Evolutionary conservation across 2,113 vertebrate genomes (phyloP).

Genomic region (Mellivora capensis): DNA sequence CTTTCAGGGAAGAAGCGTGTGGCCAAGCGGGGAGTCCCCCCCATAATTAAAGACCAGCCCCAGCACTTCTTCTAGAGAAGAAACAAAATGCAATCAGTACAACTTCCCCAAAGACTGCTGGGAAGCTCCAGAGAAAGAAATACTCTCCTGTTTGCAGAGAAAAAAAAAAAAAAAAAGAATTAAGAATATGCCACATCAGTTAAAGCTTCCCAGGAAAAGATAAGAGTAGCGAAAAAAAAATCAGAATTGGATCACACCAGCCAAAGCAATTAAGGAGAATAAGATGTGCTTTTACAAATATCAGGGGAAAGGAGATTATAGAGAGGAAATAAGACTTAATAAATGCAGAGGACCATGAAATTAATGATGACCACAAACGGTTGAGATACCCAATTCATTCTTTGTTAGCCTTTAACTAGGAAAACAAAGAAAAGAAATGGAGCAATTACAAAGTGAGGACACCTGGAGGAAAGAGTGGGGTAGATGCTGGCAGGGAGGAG

Average conservation of each 20-base stretch:
- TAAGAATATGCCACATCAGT: slow-evolving; percentile 7
- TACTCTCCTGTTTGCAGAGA: background rate
- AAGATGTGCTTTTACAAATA: slow-evolving; percentile 70
- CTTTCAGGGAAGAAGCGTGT: background rate
- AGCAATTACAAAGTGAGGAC: slow-evolving; percentile 36
- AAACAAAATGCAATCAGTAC: background rate
- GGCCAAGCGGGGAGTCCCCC: background rate
- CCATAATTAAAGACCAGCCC: background rate
- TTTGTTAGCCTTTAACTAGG: slow-evolving; percentile 60
- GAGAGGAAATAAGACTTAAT: slow-evolving; percentile 72
- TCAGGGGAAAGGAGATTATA: slow-evolving; percentile 63
- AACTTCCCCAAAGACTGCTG: background rate
- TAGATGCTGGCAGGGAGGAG: background rate
- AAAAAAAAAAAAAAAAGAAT: background rate
- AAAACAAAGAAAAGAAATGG: slow-evolving; percentile 60
- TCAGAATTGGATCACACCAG: slow-evolving; percentile 40
- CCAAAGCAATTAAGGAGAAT: slow-evolving; percentile 60
- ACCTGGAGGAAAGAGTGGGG: background rate
- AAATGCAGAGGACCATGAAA: slow-evolving; percentile 75
- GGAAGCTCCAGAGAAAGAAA: background rate
- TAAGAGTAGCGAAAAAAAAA: background rate
- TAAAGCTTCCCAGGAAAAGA: slow-evolving; percentile 54
- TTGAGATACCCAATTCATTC: slow-evolving; percentile 49
- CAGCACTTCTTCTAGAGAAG: background rate
- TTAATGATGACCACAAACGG: slow-evolving; percentile 66